These are phyloP conservation scores for Himalopsyche japonica DNA, from an alignment of 2,888 invertebrate genomes.

Conservation along the genomic window DNA sequence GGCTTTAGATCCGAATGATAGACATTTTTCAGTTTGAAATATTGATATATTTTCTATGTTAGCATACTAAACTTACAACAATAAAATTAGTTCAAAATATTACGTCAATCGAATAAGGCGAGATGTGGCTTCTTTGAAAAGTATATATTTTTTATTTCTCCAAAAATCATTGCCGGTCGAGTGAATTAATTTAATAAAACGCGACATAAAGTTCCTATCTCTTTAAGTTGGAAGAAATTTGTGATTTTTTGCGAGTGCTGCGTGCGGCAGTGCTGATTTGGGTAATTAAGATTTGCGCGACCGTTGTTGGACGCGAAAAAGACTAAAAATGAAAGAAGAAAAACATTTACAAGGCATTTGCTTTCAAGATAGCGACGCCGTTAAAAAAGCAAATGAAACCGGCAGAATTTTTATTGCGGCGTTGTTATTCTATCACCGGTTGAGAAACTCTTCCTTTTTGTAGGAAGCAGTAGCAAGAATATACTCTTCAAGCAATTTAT, in stretches of 20 bases:
- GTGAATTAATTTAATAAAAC: not conserved
- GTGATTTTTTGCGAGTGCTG: not conserved
- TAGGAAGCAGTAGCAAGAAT: not conserved
- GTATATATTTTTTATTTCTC: not conserved
- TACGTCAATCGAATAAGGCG: too few relatives aligned
- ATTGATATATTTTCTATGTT: too few relatives aligned
- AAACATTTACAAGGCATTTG: not conserved
- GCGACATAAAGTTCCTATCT: not conserved
- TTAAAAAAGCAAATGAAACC: not conserved
- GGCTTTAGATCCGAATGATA: too few relatives aligned
- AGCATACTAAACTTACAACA: too few relatives aligned
- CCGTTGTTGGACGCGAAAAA: not conserved
- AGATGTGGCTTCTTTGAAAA: too few relatives aligned
- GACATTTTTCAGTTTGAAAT: too few relatives aligned
- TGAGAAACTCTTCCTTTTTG: not conserved
- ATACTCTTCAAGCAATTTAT: not conserved
- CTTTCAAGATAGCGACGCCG: not conserved
- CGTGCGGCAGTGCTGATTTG: not conserved
- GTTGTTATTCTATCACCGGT: not conserved
- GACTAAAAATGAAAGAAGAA: not conserved
- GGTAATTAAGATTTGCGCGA: not conserved
- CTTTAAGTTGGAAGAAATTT: not conserved
- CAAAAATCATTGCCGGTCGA: not conserved
- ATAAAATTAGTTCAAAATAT: too few relatives aligned
- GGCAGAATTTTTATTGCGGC: not conserved